Conservation (phyloP, 2,888 invertebrate species). For the Spilosoma lubricipeda region DNA sequence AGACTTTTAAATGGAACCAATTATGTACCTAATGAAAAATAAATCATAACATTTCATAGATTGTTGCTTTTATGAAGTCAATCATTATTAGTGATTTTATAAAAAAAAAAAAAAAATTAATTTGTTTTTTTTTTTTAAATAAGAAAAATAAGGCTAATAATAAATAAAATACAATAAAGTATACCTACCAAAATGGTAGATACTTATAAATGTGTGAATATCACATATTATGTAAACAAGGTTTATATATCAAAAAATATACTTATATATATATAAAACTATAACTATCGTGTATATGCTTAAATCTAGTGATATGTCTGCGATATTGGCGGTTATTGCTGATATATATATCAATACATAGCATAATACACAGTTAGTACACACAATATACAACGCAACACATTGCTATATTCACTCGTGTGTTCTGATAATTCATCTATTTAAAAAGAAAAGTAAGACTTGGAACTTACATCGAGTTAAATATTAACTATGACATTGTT, state of each 20-base stretch:
- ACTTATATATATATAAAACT: slow-evolving; percentile 50
- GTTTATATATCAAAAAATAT: slow-evolving; percentile 50
- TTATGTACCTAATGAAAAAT: neutral
- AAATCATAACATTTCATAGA: neutral
- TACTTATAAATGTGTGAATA: neutral
- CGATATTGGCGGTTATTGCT: slow-evolving; percentile 81
- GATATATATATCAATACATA: slow-evolving; percentile 56
- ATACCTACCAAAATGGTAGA: neutral
- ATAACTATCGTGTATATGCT: slow-evolving; percentile 67
- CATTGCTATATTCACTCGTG: slow-evolving; percentile 49
- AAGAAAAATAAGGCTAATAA: neutral
- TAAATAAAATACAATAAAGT: neutral
- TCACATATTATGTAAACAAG: slow-evolving; percentile 20
- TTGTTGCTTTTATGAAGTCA: neutral
- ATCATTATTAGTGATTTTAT: neutral
- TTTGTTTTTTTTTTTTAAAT: neutral
- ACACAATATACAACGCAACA: slow-evolving; percentile 57
- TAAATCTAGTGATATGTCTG: slow-evolving; percentile 83
- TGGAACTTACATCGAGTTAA: neutral
- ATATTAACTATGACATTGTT: too few species aligned
- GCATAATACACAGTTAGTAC: slow-evolving; percentile 56
- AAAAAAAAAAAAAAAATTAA: neutral
- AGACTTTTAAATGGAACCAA: neutral
- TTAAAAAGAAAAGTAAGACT: neutral
- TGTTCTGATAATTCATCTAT: slow-evolving; percentile 47